A percentile compares a stretch with the other conserved stretches of the same genome.
phyloP scores from a whole-genome alignment of 2,797 vertebrate species.

The Nyctibius grandis region DNA sequence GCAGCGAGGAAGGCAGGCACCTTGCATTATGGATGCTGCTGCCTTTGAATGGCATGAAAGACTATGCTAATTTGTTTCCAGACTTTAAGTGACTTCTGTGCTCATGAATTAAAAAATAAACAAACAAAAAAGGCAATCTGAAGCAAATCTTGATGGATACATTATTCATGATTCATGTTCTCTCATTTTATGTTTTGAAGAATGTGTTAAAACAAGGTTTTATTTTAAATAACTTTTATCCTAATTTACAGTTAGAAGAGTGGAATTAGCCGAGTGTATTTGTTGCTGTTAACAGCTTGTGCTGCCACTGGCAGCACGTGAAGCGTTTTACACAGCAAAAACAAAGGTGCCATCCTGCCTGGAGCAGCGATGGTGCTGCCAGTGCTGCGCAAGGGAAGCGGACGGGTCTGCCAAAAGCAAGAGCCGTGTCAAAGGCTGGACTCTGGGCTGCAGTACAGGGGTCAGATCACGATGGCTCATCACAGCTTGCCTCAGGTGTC shows the following conservation, averaged over 20 bases:
- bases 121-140: conserved; percentile 48
- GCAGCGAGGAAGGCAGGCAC: neutral
- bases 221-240: conserved; percentile 36
- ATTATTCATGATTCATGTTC: conserved; percentile 29
- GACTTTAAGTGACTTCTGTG: conserved; percentile 36
- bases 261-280: neutral
- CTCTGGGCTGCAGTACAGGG: neutral
- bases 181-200: neutral
- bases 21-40: neutral
- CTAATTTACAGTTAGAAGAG: neutral
- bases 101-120: conserved; percentile 48
- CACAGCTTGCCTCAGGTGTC: neutral
- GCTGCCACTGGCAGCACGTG: neutral
- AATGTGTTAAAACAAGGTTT: conserved; percentile 43
- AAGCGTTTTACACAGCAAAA: neutral
- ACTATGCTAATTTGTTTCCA: conserved; percentile 36
- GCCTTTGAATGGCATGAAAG: conserved; percentile 6
- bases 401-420: neutral
- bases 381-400: neutral
- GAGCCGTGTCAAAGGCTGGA: rapidly evolving
- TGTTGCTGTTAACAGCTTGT: neutral
- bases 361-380: neutral
- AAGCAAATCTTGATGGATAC: neutral
- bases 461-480: rapidly evolving
- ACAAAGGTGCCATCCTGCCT: neutral